Evolutionary conservation across 2,888 invertebrate genomes (phyloP).

Genomic region (Belgica antarctica): DNA sequence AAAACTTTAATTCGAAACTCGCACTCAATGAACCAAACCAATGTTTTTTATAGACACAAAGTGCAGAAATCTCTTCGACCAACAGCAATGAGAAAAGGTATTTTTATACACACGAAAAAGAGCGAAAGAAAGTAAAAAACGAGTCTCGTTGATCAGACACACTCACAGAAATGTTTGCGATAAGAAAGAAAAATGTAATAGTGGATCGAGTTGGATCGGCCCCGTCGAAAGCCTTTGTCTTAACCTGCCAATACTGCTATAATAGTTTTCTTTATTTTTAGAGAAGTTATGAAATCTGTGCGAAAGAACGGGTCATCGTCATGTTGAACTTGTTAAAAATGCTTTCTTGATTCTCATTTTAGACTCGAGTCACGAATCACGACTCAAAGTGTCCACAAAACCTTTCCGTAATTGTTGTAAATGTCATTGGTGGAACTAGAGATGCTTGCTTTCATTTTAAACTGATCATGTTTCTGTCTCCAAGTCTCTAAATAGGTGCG

Average conservation of each 20-base stretch:
- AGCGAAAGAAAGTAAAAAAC: too few relatives aligned
- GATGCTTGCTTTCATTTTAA: neutral
- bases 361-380: constrained; percentile 6
- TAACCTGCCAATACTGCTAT: constrained; percentile 9
- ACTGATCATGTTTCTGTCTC: neutral
- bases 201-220: neutral
- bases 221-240: neutral
- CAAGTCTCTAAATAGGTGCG: neutral
- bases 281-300: constrained; percentile 25
- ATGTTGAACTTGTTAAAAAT: neutral
- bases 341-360: constrained; percentile 35
- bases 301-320: constrained; percentile 10
- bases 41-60: constrained; percentile 40
- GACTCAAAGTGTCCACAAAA: neutral
- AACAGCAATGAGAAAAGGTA: constrained; percentile 36
- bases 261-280: constrained; percentile 42
- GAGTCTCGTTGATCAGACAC: too few relatives aligned
- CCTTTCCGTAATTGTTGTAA: neutral
- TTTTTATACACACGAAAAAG: constrained; percentile 26
- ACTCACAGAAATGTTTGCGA: neutral
- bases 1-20: neutral
- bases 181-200: neutral
- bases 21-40: constrained; percentile 33
- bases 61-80: constrained; percentile 40
- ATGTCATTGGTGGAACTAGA: neutral